Conservation (phyloP, 2,888 invertebrate genomes). For the Mayetiola destructor region DNA sequence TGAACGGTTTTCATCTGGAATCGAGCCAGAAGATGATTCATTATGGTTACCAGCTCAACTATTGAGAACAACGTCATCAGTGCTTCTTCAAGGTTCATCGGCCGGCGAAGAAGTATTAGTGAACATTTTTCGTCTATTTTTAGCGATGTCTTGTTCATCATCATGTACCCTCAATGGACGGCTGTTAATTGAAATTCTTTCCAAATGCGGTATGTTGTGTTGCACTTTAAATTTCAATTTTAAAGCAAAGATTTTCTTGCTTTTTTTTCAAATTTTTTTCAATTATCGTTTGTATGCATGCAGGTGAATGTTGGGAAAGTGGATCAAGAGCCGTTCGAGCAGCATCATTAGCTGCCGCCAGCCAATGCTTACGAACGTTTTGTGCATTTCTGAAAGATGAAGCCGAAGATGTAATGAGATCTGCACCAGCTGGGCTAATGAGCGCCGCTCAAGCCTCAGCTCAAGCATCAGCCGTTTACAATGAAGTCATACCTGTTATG, state of each 20-base stretch:
- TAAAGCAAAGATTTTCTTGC: background rate
- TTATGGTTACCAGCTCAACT: slow-evolving; percentile 87
- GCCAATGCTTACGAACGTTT: slow-evolving; percentile 75
- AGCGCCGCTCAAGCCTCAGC: slow-evolving; percentile 51
- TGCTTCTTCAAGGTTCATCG: slow-evolving; percentile 42
- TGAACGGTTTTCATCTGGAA: slow-evolving; percentile 78
- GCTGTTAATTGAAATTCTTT: slow-evolving; percentile 71
- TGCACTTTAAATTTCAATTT: background rate
- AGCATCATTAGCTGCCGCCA: slow-evolving; percentile 78
- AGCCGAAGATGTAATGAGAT: slow-evolving; percentile 40
- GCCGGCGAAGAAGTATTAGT: slow-evolving; percentile 75
- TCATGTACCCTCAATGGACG: slow-evolving; percentile 83
- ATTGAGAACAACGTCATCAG: slow-evolving; percentile 59
- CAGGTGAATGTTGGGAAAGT: slow-evolving; percentile 55
- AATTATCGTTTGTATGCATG: background rate
- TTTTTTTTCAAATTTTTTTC: background rate
- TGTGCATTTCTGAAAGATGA: slow-evolving; percentile 57
- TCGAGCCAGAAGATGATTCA: slow-evolving; percentile 83
- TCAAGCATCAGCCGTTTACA: slow-evolving; percentile 67
- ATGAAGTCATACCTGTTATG: slow-evolving; percentile 79
- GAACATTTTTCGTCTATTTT: slow-evolving; percentile 49
- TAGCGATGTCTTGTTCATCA: slow-evolving; percentile 76
- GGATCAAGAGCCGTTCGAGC: slow-evolving; percentile 70
- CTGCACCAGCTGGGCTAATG: slow-evolving; percentile 39
- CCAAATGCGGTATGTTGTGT: slow-evolving; percentile 46